phyloP scores from a whole-genome alignment of 2,797 vertebrate genomes.

The Betta splendens region DNA sequence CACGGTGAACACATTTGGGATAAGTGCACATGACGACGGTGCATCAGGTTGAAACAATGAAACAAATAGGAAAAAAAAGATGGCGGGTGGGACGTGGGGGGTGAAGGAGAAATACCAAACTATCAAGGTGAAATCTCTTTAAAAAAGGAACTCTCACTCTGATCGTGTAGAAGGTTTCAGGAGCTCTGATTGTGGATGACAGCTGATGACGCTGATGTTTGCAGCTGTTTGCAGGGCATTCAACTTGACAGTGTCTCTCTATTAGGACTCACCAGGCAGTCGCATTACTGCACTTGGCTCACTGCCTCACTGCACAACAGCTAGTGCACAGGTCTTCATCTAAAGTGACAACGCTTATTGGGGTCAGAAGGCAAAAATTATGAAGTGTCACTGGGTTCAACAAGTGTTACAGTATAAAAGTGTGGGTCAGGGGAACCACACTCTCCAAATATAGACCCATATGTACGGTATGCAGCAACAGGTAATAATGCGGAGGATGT shows the following conservation, averaged over 20 bases:
- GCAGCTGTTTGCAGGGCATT: constrained; percentile 18
- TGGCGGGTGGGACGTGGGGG: constrained; percentile 15
- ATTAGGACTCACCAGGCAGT: constrained; percentile 14
- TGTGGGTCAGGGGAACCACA: too few species aligned
- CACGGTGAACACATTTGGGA: too few species aligned
- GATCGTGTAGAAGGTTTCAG: neutral
- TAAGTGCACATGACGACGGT: too few species aligned
- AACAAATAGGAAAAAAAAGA: too few species aligned
- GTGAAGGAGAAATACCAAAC: neutral
- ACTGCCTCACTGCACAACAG: neutral
- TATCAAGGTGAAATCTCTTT: constrained; percentile 17
- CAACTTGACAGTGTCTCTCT: constrained; percentile 17
- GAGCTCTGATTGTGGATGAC: neutral
- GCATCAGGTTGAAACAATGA: too few species aligned
- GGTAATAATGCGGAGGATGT: neutral
- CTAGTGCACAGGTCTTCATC: constrained; percentile 1
- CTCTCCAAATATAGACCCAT: neutral
- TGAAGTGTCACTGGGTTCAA: too few species aligned
- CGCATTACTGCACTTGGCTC: too few species aligned
- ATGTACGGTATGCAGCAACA: too few species aligned
- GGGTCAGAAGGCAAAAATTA: too few species aligned
- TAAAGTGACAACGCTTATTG: too few species aligned
- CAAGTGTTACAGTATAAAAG: too few species aligned
- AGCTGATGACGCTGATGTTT: constrained; percentile 56
- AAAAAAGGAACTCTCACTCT: constrained; percentile 19